These are phyloP conservation scores for Episyrphus balteatus DNA, from an alignment of 1,140 invertebrate species.

Conservation along the genomic window DNA sequence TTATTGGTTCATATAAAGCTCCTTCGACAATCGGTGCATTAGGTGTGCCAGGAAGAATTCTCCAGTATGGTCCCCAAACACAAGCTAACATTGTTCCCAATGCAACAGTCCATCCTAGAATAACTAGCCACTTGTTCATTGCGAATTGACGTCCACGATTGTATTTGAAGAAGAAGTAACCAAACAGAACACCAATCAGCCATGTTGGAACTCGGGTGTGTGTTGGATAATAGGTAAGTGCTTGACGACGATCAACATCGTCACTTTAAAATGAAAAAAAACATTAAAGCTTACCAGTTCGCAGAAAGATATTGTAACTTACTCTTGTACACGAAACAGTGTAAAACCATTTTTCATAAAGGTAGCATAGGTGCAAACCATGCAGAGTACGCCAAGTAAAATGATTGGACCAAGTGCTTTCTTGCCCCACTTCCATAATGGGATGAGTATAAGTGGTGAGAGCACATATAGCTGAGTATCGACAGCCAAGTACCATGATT, in stretches of 20 bases:
- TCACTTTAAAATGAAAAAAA: background rate
- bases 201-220: constrained; percentile 43
- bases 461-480: constrained; percentile 78
- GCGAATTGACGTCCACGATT: constrained; percentile 30
- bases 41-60: constrained; percentile 43
- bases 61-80: constrained; percentile 44
- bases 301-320: no score
- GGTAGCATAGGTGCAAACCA: constrained; percentile 51
- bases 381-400: constrained; percentile 41
- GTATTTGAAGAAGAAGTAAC: constrained; percentile 38
- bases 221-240: constrained; percentile 29
- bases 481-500: constrained; percentile 80
- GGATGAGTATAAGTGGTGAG: constrained; percentile 62
- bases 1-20: constrained; percentile 52
- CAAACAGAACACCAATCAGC: constrained; percentile 45
- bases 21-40: constrained; percentile 49
- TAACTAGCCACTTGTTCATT: constrained; percentile 19
- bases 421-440: constrained; percentile 52
- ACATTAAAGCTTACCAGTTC: no score
- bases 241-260: constrained; percentile 32
- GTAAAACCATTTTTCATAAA: constrained; percentile 47
- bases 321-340: constrained; percentile 27
- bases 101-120: constrained; percentile 26
- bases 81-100: constrained; percentile 40
- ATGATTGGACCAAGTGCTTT: constrained; percentile 46